Percentiles rank a stretch among this genome's conserved stretches.
Evolutionary conservation across 2,797 vertebrate species (phyloP).

Genomic region (Chelidonichthys spinosus): DNA sequence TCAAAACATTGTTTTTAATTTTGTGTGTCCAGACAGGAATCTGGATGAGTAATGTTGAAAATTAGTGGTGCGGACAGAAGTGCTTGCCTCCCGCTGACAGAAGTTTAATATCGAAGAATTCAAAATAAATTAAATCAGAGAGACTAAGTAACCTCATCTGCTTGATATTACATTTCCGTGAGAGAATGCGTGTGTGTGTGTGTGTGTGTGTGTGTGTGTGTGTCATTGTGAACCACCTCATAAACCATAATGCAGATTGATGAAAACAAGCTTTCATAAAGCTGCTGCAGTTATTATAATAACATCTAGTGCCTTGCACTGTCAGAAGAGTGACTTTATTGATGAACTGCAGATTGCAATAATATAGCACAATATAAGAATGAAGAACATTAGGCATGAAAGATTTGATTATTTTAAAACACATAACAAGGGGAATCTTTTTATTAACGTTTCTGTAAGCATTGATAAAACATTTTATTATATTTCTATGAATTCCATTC

Average conservation of each 20-base stretch:
- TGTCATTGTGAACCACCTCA: slow-evolving; percentile 1
- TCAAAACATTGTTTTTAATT: background rate
- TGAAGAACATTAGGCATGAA: background rate
- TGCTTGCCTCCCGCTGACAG: slow-evolving; percentile 7
- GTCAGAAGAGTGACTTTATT: background rate
- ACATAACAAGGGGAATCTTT: background rate
- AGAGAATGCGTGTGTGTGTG: slow-evolving; percentile 9
- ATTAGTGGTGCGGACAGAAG: background rate
- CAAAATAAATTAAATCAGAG: slow-evolving; percentile 48
- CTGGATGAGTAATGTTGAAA: slow-evolving; percentile 3
- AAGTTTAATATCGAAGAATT: slow-evolving; percentile 48
- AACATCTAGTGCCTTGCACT: background rate
- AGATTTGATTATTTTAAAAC: background rate
- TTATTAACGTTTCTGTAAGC: too few species aligned
- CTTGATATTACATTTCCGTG: slow-evolving; percentile 20
- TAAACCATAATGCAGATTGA: slow-evolving; percentile 21
- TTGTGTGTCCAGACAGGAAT: background rate
- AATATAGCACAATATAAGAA: background rate
- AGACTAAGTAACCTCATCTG: slow-evolving; percentile 34
- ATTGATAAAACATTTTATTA: too few species aligned
- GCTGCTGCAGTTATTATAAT: slow-evolving; percentile 5
- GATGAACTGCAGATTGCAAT: background rate
- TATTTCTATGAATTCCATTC: background rate
- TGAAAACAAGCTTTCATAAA: slow-evolving; percentile 39
- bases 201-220: slow-evolving; percentile 11